Conservation (phyloP, 2,888 invertebrate genomes). For the Eustalomyia histrio region DNA sequence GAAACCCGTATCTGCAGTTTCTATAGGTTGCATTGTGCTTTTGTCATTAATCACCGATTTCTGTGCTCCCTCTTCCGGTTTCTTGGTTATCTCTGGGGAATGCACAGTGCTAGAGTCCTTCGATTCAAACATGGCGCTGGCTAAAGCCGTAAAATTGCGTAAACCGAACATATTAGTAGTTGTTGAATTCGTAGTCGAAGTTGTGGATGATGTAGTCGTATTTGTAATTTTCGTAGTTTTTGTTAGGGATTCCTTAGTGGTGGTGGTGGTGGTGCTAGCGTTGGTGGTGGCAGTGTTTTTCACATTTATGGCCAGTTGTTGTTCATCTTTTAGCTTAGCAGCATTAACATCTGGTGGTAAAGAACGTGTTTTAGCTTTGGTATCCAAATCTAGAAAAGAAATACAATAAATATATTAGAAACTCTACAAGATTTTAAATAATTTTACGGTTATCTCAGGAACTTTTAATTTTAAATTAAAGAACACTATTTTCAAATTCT, state of each 20-base stretch:
- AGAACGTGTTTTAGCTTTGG: conserved; percentile 76
- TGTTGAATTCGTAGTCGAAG: conserved; percentile 38
- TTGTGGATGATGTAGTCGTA: conserved; percentile 35
- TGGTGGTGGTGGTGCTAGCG: conserved; percentile 40
- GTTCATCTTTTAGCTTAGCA: conserved; percentile 72
- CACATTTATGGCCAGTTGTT: conserved; percentile 23
- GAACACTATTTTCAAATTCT: too few relatives aligned
- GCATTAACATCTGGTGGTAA: conserved; percentile 76
- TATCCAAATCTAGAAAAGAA: conserved; percentile 67
- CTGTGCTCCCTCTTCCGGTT: conserved; percentile 1
- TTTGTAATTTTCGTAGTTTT: conserved; percentile 44
- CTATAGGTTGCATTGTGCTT: conserved; percentile 32
- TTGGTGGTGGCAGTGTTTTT: conserved; percentile 63
- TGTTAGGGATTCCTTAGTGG: conserved; percentile 33
- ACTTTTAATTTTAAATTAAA: too few relatives aligned
- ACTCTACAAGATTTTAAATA: neutral
- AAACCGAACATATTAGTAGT: conserved; percentile 68
- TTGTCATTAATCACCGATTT: conserved; percentile 71
- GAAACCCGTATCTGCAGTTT: conserved; percentile 82
- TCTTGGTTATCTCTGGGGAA: conserved; percentile 13
- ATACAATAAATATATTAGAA: neutral
- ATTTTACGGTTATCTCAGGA: too few relatives aligned
- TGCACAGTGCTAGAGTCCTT: conserved; percentile 68
- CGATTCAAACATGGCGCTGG: conserved; percentile 70
- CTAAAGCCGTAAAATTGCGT: conserved; percentile 69